Conservation (phyloP, 2,113 vertebrate species). For the Corvus hawaiiensis region DNA sequence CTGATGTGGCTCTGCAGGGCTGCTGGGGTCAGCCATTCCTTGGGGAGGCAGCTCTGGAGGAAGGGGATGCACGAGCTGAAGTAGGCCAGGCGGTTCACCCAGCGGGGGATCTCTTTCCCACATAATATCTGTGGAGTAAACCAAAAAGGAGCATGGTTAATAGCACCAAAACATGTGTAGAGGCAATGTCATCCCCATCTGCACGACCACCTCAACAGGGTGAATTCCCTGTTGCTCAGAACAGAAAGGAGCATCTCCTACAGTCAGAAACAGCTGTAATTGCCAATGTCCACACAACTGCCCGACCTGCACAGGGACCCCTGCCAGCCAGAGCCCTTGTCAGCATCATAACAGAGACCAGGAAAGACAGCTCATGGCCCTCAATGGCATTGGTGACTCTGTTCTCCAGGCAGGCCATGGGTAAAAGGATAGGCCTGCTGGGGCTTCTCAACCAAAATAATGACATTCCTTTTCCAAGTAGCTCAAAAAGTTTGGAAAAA, state of each 20-base stretch:
- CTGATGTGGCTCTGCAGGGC: conserved; percentile 92
- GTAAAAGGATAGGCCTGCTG: background rate
- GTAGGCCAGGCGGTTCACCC: conserved; percentile 91
- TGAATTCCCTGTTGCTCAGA: background rate
- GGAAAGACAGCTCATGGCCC: background rate
- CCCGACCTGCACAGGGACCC: rapidly evolving
- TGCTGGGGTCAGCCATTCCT: conserved; percentile 91
- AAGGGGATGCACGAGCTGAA: conserved; percentile 94
- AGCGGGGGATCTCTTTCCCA: conserved; percentile 87
- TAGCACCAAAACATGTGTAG: background rate
- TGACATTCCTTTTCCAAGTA: background rate
- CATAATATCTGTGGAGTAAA: conserved; percentile 80
- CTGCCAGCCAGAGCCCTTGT: background rate
- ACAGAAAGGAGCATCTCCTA: background rate
- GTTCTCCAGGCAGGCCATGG: background rate
- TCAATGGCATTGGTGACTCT: background rate
- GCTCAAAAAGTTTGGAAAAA: background rate
- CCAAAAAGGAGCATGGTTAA: background rate
- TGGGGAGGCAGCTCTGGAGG: conserved; percentile 91
- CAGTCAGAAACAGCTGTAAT: background rate
- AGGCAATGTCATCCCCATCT: background rate
- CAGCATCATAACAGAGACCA: background rate
- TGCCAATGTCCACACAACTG: background rate
- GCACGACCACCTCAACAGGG: background rate
- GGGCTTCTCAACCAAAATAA: background rate